Percentiles rank a stretch among this genome's conserved stretches.
These are phyloP conservation scores for Hetaerina titia DNA, from an alignment of 2,888 invertebrate genomes.

Conservation along the genomic window DNA sequence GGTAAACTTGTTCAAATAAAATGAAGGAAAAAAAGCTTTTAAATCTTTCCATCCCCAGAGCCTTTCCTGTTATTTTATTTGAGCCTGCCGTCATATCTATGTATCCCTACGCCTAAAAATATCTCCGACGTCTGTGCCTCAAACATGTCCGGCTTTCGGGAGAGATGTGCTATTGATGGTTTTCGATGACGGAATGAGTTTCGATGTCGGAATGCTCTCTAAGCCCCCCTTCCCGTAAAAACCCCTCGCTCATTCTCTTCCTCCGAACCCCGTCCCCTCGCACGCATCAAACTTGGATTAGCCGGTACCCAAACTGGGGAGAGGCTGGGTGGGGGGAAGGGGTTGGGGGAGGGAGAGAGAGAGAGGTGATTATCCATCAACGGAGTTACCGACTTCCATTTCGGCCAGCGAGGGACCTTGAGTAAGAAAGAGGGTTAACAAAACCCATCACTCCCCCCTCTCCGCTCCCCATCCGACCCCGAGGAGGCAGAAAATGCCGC, in stretches of 20 bases:
- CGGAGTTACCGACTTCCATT: neutral
- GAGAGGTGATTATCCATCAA: neutral
- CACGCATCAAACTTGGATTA: neutral
- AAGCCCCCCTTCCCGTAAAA: neutral
- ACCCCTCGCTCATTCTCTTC: neutral
- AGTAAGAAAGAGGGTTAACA: too few species aligned
- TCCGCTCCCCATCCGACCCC: too few species aligned
- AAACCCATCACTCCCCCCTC: too few species aligned
- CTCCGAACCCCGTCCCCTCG: neutral
- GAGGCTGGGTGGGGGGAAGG: too few species aligned
- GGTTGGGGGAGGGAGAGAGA: neutral
- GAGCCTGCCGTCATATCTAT: neutral
- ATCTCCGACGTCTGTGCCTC: neutral
- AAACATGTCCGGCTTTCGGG: neutral
- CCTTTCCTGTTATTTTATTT: neutral
- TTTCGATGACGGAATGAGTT: neutral
- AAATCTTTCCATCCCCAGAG: neutral
- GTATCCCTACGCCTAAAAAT: neutral
- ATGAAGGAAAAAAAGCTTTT: neutral
- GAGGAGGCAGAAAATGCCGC: too few species aligned
- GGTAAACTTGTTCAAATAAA: neutral
- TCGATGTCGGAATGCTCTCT: neutral
- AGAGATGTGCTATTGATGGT: neutral
- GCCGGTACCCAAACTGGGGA: neutral
- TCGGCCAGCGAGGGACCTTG: too few species aligned